Percentiles rank a stretch among this genome's conserved stretches.
Evolutionary conservation across 1,140 invertebrate genomes (phyloP).

Genomic region (Phthorimaea operculella): DNA sequence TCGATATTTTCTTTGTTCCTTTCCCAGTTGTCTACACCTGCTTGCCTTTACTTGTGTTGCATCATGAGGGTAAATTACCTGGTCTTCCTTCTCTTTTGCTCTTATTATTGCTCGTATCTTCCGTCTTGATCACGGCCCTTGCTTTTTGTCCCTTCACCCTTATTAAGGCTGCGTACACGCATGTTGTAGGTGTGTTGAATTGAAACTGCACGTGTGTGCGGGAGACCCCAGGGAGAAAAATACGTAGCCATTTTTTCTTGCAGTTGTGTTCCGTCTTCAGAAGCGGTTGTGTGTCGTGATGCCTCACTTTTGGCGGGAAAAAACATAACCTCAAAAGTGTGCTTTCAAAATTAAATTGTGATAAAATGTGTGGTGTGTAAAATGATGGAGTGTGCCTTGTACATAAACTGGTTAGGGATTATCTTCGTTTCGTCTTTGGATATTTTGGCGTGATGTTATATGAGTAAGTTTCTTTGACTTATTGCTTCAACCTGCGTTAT

Average conservation of each 20-base stretch:
- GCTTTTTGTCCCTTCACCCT: slow-evolving; percentile 58
- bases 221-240: slow-evolving; percentile 26
- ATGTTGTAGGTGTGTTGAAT: slow-evolving; percentile 35
- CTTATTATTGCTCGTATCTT: slow-evolving; percentile 14
- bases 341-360: neutral
- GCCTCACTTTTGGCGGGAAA: slow-evolving; percentile 49
- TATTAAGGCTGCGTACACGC: slow-evolving; percentile 44
- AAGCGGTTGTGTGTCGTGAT: slow-evolving; percentile 33
- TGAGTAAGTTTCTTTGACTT: slow-evolving; percentile 32
- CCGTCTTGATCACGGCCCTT: slow-evolving; percentile 34
- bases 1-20: slow-evolving; percentile 45
- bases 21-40: slow-evolving; percentile 53
- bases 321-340: slow-evolving; percentile 11
- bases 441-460: slow-evolving; percentile 52
- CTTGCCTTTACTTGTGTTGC: slow-evolving; percentile 46
- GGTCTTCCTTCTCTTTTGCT: slow-evolving; percentile 29
- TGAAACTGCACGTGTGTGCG: slow-evolving; percentile 26
- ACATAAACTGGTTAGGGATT: slow-evolving; percentile 13
- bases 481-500: too few species aligned
- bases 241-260: slow-evolving; percentile 20
- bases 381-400: slow-evolving; percentile 34
- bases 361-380: slow-evolving; percentile 18
- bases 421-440: slow-evolving; percentile 27
- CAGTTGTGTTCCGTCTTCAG: slow-evolving; percentile 32
- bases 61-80: slow-evolving; percentile 49